phyloP scores from a whole-genome alignment of 2,797 vertebrate species.

The Urophycis tenuis region DNA sequence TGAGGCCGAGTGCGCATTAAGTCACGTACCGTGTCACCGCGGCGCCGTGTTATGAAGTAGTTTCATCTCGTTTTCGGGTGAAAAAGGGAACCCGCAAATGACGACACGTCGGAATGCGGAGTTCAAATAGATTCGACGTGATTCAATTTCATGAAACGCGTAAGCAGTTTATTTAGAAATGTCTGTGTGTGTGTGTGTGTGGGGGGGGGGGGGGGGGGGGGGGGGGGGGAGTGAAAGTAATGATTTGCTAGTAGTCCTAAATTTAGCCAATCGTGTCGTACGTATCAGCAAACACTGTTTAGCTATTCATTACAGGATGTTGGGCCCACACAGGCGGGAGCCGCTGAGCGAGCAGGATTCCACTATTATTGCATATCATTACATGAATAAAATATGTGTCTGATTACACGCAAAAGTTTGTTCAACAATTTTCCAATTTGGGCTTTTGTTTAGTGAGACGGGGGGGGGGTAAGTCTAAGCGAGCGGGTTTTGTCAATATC shows the following conservation, averaged over 20 bases:
- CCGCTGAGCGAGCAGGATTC: slow-evolving; percentile 47
- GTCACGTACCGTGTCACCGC: background rate
- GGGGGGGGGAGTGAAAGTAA: slow-evolving; percentile 26
- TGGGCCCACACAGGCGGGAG: slow-evolving; percentile 42
- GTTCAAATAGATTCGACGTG: background rate
- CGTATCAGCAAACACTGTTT: slow-evolving; percentile 44
- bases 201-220: too few species aligned
- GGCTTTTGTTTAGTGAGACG: slow-evolving; percentile 47
- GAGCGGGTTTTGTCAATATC: slow-evolving; percentile 44
- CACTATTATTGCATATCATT: slow-evolving; percentile 59
- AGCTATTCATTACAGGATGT: slow-evolving; percentile 47
- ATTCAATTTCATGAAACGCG: slow-evolving; percentile 35
- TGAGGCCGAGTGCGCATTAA: slow-evolving; percentile 23
- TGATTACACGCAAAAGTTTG: slow-evolving; percentile 62
- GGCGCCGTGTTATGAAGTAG: background rate
- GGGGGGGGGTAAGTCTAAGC: slow-evolving; percentile 2
- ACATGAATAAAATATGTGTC: slow-evolving; percentile 64
- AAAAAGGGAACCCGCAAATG: background rate
- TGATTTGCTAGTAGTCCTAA: slow-evolving; percentile 32
- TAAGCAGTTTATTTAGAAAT: slow-evolving; percentile 21
- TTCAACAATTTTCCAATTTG: slow-evolving; percentile 56
- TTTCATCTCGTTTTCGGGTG: background rate
- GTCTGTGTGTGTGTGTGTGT: too few species aligned
- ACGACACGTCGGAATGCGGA: background rate
- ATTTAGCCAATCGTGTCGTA: slow-evolving; percentile 36